Percentiles rank a stretch among this genome's conserved stretches.
Conservation (phyloP, 1,140 invertebrate species). For the Drosophila gunungcola region DNA sequence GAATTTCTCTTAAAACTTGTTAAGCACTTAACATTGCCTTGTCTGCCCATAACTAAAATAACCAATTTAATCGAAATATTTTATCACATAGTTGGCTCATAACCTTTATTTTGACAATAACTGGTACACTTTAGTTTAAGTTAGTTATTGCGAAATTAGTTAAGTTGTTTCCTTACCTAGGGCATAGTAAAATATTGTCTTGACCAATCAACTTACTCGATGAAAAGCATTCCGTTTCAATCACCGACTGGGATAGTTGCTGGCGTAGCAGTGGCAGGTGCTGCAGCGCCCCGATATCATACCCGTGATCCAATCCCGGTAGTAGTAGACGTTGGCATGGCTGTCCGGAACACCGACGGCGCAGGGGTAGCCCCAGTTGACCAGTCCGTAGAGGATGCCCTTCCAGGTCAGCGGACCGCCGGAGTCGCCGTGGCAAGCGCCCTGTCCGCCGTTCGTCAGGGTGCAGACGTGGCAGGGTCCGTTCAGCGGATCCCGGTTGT, state of each 20-base stretch:
- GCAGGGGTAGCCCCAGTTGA: constrained; percentile 86
- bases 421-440: constrained; percentile 86
- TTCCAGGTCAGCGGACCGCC: constrained; percentile 84
- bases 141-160: not conserved
- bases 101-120: constrained; percentile 3
- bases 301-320: constrained; percentile 62
- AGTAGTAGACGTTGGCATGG: constrained; percentile 43
- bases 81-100: too few species aligned
- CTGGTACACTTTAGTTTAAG: too few species aligned
- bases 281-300: constrained; percentile 33
- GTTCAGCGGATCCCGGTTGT: constrained; percentile 51
- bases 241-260: constrained; percentile 54
- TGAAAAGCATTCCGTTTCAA: not conserved
- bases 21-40: too few species aligned
- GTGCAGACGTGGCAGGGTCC: constrained; percentile 86
- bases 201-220: constrained; percentile 3
- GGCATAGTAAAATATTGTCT: too few species aligned
- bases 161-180: constrained; percentile 1
- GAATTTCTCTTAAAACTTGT: too few species aligned
- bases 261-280: constrained; percentile 68
- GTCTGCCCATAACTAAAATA: too few species aligned
- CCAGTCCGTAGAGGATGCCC: constrained; percentile 85
- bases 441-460: constrained; percentile 86
- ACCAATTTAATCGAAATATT: too few species aligned
- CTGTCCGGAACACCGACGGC: constrained; percentile 85